A percentile compares a stretch with the other conserved stretches of the same genome.
Evolutionary conservation across 1,140 invertebrate genomes (phyloP).

Genomic region (Drosophila insularis): DNA sequence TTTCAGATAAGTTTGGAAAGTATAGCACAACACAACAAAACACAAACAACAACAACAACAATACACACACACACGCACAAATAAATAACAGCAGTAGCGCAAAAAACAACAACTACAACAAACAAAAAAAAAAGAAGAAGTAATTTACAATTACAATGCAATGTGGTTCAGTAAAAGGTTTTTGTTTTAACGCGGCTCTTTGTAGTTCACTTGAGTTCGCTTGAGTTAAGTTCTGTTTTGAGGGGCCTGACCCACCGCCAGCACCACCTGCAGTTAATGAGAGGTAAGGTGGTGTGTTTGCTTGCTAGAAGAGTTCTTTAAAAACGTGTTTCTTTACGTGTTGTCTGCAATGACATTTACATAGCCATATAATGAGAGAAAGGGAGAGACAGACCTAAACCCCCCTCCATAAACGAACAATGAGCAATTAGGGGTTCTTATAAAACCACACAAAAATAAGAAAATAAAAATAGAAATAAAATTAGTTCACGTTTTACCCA

Average conservation of each 20-base stretch:
- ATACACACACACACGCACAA: background rate
- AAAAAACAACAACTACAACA: constrained; percentile 28
- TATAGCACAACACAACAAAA: constrained; percentile 29
- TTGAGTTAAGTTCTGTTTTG: constrained; percentile 23
- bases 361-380: constrained; percentile 45
- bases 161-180: constrained; percentile 46
- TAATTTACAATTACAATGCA: constrained; percentile 76
- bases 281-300: background rate
- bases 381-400: background rate
- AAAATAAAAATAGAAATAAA: background rate
- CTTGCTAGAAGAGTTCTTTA: constrained; percentile 19
- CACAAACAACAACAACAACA: constrained; percentile 18
- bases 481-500: constrained; percentile 48
- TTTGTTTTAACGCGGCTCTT: constrained; percentile 59
- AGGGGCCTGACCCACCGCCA: constrained; percentile 36
- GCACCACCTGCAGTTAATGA: background rate
- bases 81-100: background rate
- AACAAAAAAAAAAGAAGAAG: too few relatives aligned
- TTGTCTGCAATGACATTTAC: constrained; percentile 44
- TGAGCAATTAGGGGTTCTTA: constrained; percentile 46
- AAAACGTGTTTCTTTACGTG: constrained; percentile 43
- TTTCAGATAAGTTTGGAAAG: constrained; percentile 79
- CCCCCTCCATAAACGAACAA: constrained; percentile 18
- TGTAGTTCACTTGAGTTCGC: constrained; percentile 45
- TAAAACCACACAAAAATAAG: constrained; percentile 31